These are phyloP conservation scores for Discoglossus pictus DNA, from an alignment of 2,797 vertebrate species.

Conservation along the genomic window DNA sequence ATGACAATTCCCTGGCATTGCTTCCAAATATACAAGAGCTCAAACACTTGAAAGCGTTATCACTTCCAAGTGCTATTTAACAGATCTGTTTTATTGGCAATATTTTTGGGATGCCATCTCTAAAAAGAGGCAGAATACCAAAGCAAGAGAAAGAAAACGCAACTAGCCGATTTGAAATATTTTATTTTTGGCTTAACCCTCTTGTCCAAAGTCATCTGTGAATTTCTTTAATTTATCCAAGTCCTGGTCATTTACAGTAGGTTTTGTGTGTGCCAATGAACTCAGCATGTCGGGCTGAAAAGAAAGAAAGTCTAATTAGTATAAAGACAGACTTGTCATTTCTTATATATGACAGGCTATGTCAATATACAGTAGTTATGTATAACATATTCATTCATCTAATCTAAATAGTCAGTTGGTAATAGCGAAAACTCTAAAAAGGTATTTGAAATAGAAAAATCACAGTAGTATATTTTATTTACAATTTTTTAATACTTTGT, in stretches of 20 bases:
- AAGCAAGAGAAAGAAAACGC: conserved; percentile 56
- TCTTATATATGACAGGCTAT: too few relatives aligned
- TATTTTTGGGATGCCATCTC: conserved; percentile 56
- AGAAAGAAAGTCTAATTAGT: not conserved
- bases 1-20: conserved; percentile 32
- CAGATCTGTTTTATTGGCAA: conserved; percentile 60
- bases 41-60: conserved; percentile 56
- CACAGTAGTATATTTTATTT: too few relatives aligned
- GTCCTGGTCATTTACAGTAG: conserved; percentile 96
- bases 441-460: too few relatives aligned
- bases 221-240: conserved; percentile 95
- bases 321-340: too few relatives aligned
- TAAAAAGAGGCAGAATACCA: conserved; percentile 59
- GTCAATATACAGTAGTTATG: too few relatives aligned
- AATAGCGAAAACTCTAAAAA: too few relatives aligned
- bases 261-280: conserved; percentile 84
- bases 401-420: too few relatives aligned
- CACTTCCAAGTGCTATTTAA: conserved; percentile 55
- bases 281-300: conserved; percentile 87
- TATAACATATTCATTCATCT: too few relatives aligned
- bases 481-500: too few relatives aligned
- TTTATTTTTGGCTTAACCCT: conserved; percentile 84
- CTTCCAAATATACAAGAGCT: conserved; percentile 61
- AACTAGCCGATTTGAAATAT: conserved; percentile 56
- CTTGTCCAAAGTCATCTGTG: conserved; percentile 98